Evolutionary conservation across 1,140 invertebrate genomes (phyloP).

Genomic region (Drosophila subobscura): DNA sequence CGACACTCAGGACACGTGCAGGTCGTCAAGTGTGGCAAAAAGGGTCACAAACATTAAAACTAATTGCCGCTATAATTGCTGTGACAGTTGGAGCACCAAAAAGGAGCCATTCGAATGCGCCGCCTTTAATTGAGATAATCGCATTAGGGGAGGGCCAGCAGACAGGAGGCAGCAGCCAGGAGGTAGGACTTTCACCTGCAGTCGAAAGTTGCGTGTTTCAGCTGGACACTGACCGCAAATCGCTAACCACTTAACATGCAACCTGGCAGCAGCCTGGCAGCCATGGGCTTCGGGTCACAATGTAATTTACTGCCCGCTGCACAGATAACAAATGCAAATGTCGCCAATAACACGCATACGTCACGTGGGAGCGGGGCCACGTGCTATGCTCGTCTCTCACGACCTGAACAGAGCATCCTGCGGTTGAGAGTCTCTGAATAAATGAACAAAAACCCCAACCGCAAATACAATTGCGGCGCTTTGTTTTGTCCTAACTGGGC

Average conservation of each 20-base stretch:
- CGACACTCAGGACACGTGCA: constrained; percentile 51
- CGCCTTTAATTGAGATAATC: constrained; percentile 66
- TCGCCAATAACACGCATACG: constrained; percentile 64
- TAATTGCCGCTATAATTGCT: constrained; percentile 75
- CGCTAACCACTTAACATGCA: constrained; percentile 65
- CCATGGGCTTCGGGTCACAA: not conserved
- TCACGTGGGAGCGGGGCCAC: constrained; percentile 49
- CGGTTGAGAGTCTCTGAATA: constrained; percentile 11
- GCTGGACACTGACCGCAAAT: constrained; percentile 47
- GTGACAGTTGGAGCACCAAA: constrained; percentile 14
- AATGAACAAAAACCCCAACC: constrained; percentile 13
- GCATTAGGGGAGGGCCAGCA: constrained; percentile 39
- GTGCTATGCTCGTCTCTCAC: constrained; percentile 27
- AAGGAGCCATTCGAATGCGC: constrained; percentile 32
- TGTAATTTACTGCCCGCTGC: constrained; percentile 54
- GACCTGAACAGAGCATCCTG: constrained; percentile 20
- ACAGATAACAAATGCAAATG: constrained; percentile 54
- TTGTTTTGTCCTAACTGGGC: constrained; percentile 21
- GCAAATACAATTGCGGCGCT: constrained; percentile 26
- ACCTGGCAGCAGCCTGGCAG: constrained; percentile 21
- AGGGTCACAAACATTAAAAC: constrained; percentile 70
- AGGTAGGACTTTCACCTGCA: constrained; percentile 39
- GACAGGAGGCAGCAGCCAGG: constrained; percentile 12
- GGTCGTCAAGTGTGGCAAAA: constrained; percentile 47
- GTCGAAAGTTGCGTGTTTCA: not conserved